phyloP scores from a whole-genome alignment of 2,113 vertebrate species.

The Corythornis cristatus region DNA sequence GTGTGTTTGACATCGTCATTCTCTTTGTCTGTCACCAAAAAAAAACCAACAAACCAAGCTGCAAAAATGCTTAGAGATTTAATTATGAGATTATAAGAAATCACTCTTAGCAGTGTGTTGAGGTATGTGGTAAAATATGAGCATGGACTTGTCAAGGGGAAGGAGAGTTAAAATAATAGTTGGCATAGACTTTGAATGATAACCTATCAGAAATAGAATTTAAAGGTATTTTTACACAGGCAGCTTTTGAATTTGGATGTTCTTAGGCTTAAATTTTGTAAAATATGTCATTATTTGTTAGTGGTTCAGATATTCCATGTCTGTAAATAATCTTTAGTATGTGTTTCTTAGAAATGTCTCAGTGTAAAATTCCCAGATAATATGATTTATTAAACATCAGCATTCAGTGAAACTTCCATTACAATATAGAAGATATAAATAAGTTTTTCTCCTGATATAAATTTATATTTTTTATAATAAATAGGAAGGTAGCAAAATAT shows the following conservation, averaged over 20 bases:
- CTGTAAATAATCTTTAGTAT: not conserved
- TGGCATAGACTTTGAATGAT: constrained; percentile 1
- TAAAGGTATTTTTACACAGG: not conserved
- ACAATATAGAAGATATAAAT: not conserved
- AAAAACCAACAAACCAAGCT: not conserved
- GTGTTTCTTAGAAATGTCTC: not conserved
- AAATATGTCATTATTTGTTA: not conserved
- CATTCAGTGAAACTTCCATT: not conserved
- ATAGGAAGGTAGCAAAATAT: not conserved
- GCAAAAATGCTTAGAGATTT: constrained; percentile 25
- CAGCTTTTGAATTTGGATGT: not conserved
- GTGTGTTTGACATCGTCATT: not conserved
- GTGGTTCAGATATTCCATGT: not conserved
- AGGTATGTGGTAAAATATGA: constrained; percentile 20
- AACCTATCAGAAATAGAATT: constrained; percentile 1
- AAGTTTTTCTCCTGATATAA: not conserved
- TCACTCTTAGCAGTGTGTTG: constrained; percentile 24
- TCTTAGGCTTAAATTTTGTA: not conserved
- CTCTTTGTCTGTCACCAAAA: not conserved
- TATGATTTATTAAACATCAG: not conserved
- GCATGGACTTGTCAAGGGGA: constrained; percentile 23
- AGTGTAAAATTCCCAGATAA: not conserved
- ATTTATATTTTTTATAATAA: not conserved
- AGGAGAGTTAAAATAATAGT: not conserved
- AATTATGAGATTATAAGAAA: constrained; percentile 48